Base-by-base conservation (phyloP, 1,140 invertebrate species). In the Phortica variegata region DNA sequence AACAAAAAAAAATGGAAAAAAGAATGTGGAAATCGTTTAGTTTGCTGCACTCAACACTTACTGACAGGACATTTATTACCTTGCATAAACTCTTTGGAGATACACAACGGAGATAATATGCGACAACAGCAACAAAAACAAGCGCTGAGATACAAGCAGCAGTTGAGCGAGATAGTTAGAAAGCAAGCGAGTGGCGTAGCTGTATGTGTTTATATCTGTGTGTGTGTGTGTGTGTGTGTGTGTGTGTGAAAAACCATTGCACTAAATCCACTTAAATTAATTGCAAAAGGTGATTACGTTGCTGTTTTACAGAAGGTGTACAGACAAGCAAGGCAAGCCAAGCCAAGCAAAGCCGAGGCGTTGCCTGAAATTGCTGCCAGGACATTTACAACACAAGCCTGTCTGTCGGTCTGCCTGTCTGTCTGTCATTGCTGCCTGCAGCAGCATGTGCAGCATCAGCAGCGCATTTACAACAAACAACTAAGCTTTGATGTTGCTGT, bases 201-300 rank as follows among this genome's bases (percentile, higher is more conserved):
- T 49, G 56, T 53, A 68, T 68, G 63, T 68, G 68, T 63, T n/a
- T n/a, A n/a, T n/a, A n/a, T n/a, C n/a, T n/a, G n/a, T n/a, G n/a
- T n/a, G n/a, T 49, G 56, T 53, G 68, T 68, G 63, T 68, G 68
- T 63, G 13, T 26, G 16, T 36, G 23, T 42, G 20, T 49, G 56
- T 53, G 68, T 68, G 63, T 68, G 68, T 63, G 63, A 49, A 66
- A 68, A 66, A 58, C 65, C 61, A 47, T 58, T 49, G 61, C 65
- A 69, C 61, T 63, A 72, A 71, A 72, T 72, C 68, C 68, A 72
- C 63, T 72, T 72, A 72, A 72, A 72, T 72, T 72, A 72, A 72
- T 72, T 72, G 68, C 68, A 65, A 72, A 72, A 72, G 68, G 68
- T 72, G 68, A 72, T 72, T 72, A 72, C 68, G 68, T 68, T 68